Base-by-base conservation (phyloP, 2,113 vertebrate species). In the Caranx melampygus region DNA sequence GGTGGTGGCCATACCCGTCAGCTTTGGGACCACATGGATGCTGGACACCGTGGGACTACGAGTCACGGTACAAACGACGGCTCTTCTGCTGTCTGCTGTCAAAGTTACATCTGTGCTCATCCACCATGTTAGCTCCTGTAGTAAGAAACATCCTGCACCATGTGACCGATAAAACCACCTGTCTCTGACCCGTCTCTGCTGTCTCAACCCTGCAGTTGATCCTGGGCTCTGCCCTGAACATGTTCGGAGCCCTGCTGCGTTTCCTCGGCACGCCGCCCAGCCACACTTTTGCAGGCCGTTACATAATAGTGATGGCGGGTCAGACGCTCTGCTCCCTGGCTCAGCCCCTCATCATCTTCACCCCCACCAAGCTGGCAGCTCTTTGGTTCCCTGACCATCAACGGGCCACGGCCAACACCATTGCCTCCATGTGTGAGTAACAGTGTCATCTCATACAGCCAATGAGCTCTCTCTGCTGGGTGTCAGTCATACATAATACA, bases 301-400 rank as follows among this genome's bases (percentile, higher is more conserved):
- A 94, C 78, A 45, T 79, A 2, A 58, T 95, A 59, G 90, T 98
- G 65, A 93, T 98, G 92, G 0, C 75, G 10, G 98, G 98, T 1
- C 98, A 99, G 84, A 95, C 94, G 13, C 69, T 99, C 7, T 95
- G 95, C 14, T 97, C 97, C 1, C 16, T 96, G 65, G 98, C 97
- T 51, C 98, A 99, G 92, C 96, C 96, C 0, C 94, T 99, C 88
- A 92, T 99, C 74, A 82, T 98, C 73, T 98, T 98, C 90, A 91
- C 96, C 66, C 98, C 98, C 0, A 97, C 97, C 70, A 99, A 99
- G 85, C 78, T 98, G 87, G 97, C 97, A 2, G 96, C 97, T 0
- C 77, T 98, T 15, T 99, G 98, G 98, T 99, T 99, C 84, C 97
- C 98, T 0, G 96, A 98, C 42, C 91, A 97, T 72, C 97, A 99